Evolutionary conservation across 1,140 invertebrate species (phyloP), one percentile per base, ranked within the genome.

Genomic region (Halesus radiatus): DNA sequence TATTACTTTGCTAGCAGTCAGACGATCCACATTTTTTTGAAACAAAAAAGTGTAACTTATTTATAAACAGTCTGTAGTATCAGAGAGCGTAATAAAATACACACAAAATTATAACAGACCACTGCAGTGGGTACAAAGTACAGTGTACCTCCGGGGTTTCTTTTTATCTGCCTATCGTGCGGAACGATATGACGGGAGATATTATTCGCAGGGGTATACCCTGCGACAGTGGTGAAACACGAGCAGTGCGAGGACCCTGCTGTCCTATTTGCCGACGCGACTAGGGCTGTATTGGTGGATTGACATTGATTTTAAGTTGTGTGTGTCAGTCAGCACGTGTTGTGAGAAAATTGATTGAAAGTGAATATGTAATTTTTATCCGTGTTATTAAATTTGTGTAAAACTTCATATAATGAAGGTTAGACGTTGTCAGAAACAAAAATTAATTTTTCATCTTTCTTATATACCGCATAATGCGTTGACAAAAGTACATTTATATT

Each of bases 41-140:
- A 29, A 29, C 5, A 29, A 29, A 29, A 29, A n/a, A n/a, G 2
- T 37, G 1, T 16, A 29, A 72, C 23, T 45, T 23, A 50, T 50
- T 50, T 54, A 15, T 72, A 26, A 15, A 32, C 6, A 60, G 22
- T 8, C 20, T 56, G 20, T 18, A 32, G 26, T 66, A 60, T 60
- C 56, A 23, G 18, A 60, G 22, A n/a, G 29, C 62, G 37, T 22
- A 70, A 70, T 70, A 72, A 72, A 72, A 72, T 53, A 72, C 45
- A 72, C 45, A 72, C 68, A 29, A 72, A 72, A 72, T 72, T 72
- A 72, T 53, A 53, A 72, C 45, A 15, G 68, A 72, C 22, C 26
- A 45, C 37, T 45, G 37, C 10, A 45, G 37, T 13, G 37, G 10
- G 37, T 45, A 45, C 22, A 16, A 0, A 29, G 62, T 16, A 72